Evolutionary conservation across 1,140 invertebrate genomes (phyloP).

Genomic region (Apolygus lucorum): DNA sequence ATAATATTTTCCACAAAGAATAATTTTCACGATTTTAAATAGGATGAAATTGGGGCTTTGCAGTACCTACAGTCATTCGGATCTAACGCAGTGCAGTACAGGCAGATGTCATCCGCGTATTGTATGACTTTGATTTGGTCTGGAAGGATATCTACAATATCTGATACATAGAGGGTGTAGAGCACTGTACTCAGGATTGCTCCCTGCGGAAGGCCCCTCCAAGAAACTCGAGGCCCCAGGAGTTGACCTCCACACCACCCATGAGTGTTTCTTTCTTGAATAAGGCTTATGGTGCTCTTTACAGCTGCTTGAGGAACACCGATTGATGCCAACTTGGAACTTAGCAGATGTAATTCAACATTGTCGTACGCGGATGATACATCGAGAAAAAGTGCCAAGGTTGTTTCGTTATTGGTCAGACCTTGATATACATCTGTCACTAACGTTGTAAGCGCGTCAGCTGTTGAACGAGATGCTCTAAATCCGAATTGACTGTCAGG

Average conservation of each 20-base stretch:
- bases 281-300: neutral
- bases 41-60: no score
- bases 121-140: no score
- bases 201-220: no score
- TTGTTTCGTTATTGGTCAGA: conserved; percentile 1
- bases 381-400: neutral
- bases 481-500: neutral
- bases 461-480: neutral
- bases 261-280: neutral
- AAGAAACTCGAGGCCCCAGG: no score
- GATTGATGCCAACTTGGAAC: neutral
- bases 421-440: neutral
- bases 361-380: neutral
- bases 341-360: neutral
- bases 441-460: neutral
- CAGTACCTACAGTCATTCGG: no score
- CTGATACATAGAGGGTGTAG: no score
- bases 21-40: no score
- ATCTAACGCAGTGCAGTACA: no score
- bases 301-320: neutral
- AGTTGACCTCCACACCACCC: neutral
- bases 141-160: no score
- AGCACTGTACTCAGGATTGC: no score
- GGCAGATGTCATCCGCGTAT: no score
- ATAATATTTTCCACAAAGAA: no score